A percentile compares a stretch with the other conserved stretches of the same genome.
These are phyloP conservation scores for Progne subis DNA, from an alignment of 2,113 vertebrate genomes.

Conservation along the genomic window DNA sequence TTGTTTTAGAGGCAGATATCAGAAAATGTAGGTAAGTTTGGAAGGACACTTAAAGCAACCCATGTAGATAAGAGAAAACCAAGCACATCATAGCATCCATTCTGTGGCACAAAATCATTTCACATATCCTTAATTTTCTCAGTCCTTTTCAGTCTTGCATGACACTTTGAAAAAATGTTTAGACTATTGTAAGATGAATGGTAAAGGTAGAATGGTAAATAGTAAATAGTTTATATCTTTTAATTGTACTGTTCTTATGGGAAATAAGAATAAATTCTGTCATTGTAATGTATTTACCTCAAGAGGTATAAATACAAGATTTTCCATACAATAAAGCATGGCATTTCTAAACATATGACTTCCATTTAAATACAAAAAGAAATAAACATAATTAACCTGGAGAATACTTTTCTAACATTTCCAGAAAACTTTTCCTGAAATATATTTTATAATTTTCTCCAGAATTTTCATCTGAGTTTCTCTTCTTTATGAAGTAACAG, in stretches of 20 bases:
- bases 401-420: background rate
- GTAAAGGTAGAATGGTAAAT: background rate
- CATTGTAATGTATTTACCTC: background rate
- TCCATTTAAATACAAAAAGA: background rate
- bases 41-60: background rate
- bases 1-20: background rate
- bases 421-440: background rate
- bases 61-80: background rate
- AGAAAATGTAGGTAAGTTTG: background rate
- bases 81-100: rapidly evolving
- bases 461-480: background rate
- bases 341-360: background rate
- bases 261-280: background rate
- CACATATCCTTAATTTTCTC: background rate
- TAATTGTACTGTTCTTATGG: background rate
- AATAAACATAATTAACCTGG: background rate
- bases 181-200: background rate
- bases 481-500: background rate
- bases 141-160: background rate
- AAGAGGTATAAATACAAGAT: background rate
- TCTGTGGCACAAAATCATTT: background rate
- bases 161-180: background rate
- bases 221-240: background rate
- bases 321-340: background rate
- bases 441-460: background rate